These are phyloP conservation scores for Hoplodrina ambigua DNA, from an alignment of 2,888 invertebrate genomes.

Conservation along the genomic window DNA sequence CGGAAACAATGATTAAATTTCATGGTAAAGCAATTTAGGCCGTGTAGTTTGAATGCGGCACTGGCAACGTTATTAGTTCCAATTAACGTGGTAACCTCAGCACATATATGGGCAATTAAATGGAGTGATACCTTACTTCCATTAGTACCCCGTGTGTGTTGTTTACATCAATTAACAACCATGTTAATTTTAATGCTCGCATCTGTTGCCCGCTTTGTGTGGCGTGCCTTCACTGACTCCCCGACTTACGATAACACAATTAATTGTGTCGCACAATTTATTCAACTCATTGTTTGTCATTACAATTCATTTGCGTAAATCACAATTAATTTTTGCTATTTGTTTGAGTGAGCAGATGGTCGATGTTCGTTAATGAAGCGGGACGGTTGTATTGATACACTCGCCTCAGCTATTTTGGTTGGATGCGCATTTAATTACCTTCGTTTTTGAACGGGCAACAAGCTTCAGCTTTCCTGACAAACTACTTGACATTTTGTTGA, in stretches of 20 bases:
- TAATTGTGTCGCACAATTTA: slow-evolving; percentile 59
- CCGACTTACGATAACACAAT: slow-evolving; percentile 62
- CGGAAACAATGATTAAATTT: slow-evolving; percentile 68
- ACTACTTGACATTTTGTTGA: too few relatives aligned
- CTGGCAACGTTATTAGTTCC: slow-evolving; percentile 86
- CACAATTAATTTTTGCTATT: slow-evolving; percentile 39
- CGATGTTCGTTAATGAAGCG: slow-evolving; percentile 18
- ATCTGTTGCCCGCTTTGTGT: slow-evolving; percentile 75
- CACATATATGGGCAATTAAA: slow-evolving; percentile 89
- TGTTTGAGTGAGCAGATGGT: slow-evolving; percentile 28
- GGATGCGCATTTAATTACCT: slow-evolving; percentile 16
- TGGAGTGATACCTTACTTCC: slow-evolving; percentile 89
- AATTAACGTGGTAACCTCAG: slow-evolving; percentile 89
- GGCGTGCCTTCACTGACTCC: slow-evolving; percentile 70
- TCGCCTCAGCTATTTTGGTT: slow-evolving; percentile 9
- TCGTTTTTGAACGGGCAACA: too few relatives aligned
- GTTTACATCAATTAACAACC: slow-evolving; percentile 88
- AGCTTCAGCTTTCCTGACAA: too few relatives aligned
- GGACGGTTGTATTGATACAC: slow-evolving; percentile 31
- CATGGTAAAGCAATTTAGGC: slow-evolving; percentile 73
- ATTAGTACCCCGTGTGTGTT: slow-evolving; percentile 84
- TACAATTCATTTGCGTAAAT: slow-evolving; percentile 48
- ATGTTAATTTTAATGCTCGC: slow-evolving; percentile 85
- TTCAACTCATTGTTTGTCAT: slow-evolving; percentile 55
- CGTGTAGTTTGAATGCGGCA: slow-evolving; percentile 78